A percentile compares a stretch with the other conserved stretches of the same genome.
Conservation (phyloP, 2,888 invertebrate species). For the Microplitis manilae region DNA sequence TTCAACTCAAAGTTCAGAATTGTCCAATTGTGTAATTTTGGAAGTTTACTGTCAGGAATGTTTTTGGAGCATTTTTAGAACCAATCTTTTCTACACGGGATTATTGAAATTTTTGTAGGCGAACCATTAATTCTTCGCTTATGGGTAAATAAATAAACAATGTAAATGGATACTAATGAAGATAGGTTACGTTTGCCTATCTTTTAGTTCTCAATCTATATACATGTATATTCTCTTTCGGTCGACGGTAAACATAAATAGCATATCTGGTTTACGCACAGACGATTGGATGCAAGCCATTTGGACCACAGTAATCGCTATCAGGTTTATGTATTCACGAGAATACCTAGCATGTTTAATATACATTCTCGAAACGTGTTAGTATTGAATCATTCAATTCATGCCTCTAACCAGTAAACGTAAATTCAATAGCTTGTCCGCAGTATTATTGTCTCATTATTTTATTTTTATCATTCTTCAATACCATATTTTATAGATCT, state of each 20-base stretch:
- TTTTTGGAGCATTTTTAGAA: too few species aligned
- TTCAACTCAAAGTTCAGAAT: too few species aligned
- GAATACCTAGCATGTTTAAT: conserved; percentile 19
- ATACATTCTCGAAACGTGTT: conserved; percentile 24
- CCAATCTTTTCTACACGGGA: too few species aligned
- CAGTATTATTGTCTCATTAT: background rate
- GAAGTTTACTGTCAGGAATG: too few species aligned
- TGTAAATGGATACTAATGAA: background rate
- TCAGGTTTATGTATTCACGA: conserved; percentile 15
- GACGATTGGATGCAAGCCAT: conserved; percentile 1
- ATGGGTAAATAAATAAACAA: background rate
- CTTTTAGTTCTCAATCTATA: background rate
- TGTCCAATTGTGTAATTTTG: too few species aligned
- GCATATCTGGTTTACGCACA: conserved; percentile 11
- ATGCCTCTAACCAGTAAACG: background rate
- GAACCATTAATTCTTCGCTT: background rate
- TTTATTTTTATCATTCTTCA: background rate
- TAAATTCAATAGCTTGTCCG: background rate
- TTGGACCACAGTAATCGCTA: conserved; percentile 23
- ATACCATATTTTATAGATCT: background rate
- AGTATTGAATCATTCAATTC: conserved; percentile 19
- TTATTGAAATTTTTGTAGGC: too few species aligned
- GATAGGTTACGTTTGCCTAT: background rate
- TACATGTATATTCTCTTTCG: background rate
- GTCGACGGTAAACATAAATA: background rate